Base-by-base conservation (phyloP, 2,888 invertebrate species). In the Sialis lutaria region DNA sequence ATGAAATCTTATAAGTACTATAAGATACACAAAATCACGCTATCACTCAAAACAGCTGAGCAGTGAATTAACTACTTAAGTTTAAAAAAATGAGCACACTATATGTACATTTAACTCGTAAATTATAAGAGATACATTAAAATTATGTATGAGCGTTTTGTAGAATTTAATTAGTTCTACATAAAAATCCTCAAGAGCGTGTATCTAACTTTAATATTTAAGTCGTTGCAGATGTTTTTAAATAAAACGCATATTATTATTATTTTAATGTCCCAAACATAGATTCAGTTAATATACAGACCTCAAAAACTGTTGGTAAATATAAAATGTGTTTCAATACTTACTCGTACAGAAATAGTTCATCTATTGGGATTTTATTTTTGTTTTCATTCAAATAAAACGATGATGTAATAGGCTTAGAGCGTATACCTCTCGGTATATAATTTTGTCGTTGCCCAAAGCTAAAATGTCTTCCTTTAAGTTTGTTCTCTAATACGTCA, bases 301-400 rank as follows among this genome's bases (percentile, higher is more conserved):
- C 12, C 4, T 35, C 35, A 35, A 9, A 4, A 35, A 35, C 8
- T 9, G 8, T 2, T 7, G 9, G 22, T 32, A 45, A 35, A 35
- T 35, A 9, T n/a, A n/a, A n/a, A 42, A 6, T 39, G 12, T 12
- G 42, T 50, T 52, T 50, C 47, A 44, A n/a, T 10, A 65, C 70
- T 67, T 64, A 85, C 72, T 75, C 76, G 58, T 88, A 83, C 54
- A 91, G 71, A 63, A 86, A 93, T 50, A 75, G 70, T 63, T 97
- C 96, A 57, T 97, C 96, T 0, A 86, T 87, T 0, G 95, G 95
- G 56, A 96, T 84, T 51, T 77, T 78, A 41, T 72, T 67, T 48
- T 75, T 74, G 2, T 74, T 77, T 50, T 77, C 75, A 50, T 77
- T 77, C 9, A 86, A 56, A 60, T 85, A 89, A 0, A 73, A 66